phyloP scores from a whole-genome alignment of 2,113 vertebrate species.

The Mohoua ochrocephala region DNA sequence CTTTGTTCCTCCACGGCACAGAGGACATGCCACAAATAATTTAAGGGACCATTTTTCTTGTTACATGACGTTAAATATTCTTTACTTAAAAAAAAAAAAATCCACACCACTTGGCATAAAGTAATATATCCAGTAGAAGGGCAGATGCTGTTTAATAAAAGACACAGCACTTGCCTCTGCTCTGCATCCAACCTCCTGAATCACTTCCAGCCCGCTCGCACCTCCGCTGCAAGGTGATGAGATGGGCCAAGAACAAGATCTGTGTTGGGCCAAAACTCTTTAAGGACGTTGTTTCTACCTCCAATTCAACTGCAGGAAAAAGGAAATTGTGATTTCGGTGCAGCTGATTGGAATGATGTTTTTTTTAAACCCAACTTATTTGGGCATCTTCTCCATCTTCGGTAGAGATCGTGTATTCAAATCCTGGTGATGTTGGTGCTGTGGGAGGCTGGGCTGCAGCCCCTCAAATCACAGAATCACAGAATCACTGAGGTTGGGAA shows the following conservation, averaged over 20 bases:
- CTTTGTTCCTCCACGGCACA: slow-evolving; percentile 37
- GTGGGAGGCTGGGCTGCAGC: neutral
- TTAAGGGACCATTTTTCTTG: slow-evolving; percentile 62
- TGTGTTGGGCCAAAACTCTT: neutral
- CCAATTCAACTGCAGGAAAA: neutral
- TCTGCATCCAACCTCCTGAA: slow-evolving; percentile 1
- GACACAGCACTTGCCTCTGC: neutral
- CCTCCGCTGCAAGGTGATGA: neutral
- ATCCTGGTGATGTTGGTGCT: neutral
- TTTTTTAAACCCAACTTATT: accelerated
- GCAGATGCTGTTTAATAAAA: slow-evolving; percentile 59
- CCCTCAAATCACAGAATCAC: neutral
- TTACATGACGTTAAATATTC: slow-evolving; percentile 54
- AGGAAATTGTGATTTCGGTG: neutral
- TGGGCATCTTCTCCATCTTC: neutral
- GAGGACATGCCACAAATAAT: slow-evolving; percentile 66
- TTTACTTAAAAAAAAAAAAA: slow-evolving; percentile 38
- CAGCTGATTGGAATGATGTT: neutral
- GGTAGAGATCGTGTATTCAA: accelerated
- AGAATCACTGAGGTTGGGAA: neutral
- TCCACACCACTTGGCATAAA: slow-evolving; percentile 31
- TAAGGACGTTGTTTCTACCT: neutral
- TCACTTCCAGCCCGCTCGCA: neutral
- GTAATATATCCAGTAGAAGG: slow-evolving; percentile 52
- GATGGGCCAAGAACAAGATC: neutral